Base-by-base conservation (phyloP, 2,888 invertebrate genomes). In the Callyntrura sp. region DNA sequence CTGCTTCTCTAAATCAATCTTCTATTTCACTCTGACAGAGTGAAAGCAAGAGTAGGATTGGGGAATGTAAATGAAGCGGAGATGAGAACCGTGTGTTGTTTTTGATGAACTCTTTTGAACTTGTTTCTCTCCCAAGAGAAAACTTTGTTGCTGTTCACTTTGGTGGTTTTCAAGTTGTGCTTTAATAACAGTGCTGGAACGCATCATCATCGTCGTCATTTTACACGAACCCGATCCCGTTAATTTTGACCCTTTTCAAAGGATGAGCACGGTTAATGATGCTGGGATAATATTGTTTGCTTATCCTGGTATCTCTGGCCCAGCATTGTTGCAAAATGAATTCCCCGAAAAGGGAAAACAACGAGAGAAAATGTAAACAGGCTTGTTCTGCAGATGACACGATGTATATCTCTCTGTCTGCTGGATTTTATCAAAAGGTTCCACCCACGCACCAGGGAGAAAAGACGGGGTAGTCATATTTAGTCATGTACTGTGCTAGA, bases 41-140 rank as follows among this genome's bases (percentile, higher is more conserved):
- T 11, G 45, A 45, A 45, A 45, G 45, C 45, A 17, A 14, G 57
- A 20, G 17, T 3, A 57, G 23, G n/a, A 17, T 17, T 25, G 25
- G 25, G 25, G 62, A 62, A 62, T 62, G 62, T 62, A 25, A 62
- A 62, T 62, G 25, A 62, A 62, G 25, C 25, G 62, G 25, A n/a
- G n/a, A n/a, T n/a, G n/a, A n/a, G n/a, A n/a, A n/a, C n/a, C n/a
- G n/a, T n/a, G n/a, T n/a, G n/a, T n/a, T n/a, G n/a, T n/a, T n/a
- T n/a, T n/a, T 62, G 62, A 62, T 62, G 20, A 62, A 62, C 62
- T 60, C 62, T 62, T 11, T 23, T 57, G 25, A 62, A 62, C 62
- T 25, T 17, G 17, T 23, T 12, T 25, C 62, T n/a, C n/a, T n/a
- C n/a, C n/a, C n/a, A n/a, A n/a, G n/a, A n/a, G n/a, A n/a, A n/a